Evolutionary conservation across 1,140 invertebrate species (phyloP).

Genomic region (Pogonognathellus flavescens): DNA sequence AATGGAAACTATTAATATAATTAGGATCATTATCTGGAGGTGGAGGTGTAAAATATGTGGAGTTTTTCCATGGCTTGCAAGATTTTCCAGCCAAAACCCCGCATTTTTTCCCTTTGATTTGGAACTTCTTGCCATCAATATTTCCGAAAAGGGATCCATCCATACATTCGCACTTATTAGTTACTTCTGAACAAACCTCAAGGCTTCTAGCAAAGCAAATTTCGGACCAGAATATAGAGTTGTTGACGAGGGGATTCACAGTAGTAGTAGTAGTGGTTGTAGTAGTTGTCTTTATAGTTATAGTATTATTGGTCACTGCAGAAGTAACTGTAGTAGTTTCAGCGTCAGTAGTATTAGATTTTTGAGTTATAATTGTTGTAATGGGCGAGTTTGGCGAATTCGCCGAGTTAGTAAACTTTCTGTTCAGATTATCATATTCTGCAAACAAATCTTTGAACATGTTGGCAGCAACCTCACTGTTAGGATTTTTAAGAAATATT

Average conservation of each 20-base stretch:
- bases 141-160: background rate
- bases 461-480: too few species aligned
- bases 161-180: background rate
- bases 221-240: background rate
- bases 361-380: too few species aligned
- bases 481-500: background rate
- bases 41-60: background rate
- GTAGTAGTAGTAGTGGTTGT: too few species aligned
- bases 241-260: too few species aligned
- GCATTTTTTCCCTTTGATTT: background rate
- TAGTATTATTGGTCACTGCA: too few species aligned
- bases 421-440: background rate
- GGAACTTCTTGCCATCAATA: background rate
- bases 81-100: background rate
- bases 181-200: background rate
- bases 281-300: too few species aligned
- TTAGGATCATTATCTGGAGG: background rate
- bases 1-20: too few species aligned
- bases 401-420: too few species aligned
- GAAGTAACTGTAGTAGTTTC: too few species aligned
- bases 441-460: background rate
- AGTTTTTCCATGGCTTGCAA: background rate
- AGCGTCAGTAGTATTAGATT: too few species aligned
- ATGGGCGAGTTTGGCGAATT: too few species aligned
- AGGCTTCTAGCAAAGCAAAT: slow-evolving; percentile 4